Base-by-base conservation (phyloP, 2,888 invertebrate genomes). In the Microdon myrmicae region DNA sequence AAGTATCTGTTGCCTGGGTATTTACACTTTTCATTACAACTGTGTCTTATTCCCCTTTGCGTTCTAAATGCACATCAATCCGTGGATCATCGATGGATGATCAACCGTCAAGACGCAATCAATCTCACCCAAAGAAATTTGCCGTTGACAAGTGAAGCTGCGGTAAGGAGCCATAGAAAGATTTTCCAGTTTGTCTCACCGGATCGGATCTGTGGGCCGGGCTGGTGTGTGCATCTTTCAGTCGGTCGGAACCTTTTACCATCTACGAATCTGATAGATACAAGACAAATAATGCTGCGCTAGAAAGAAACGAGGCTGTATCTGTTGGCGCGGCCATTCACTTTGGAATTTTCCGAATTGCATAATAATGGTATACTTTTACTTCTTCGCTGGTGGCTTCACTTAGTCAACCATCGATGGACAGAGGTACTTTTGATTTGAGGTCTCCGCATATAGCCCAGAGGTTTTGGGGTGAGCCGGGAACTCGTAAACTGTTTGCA, bases 271-370 rank as follows among this genome's bases (percentile, higher is more conserved):
- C 3, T 20, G 10, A 26, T 19, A 32, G 32, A 22, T 31, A 20
- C 31, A 43, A 20, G 29, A 5, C 41, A 17, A n/a, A 7, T 16
- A 12, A 8, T 13, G 9, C 17, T 17, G 19, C 20, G 5, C 7
- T 22, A 17, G 8, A 13, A 22, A 10, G 20, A 35, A 12, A 25
- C 23, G n/a, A 14, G n/a, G 22, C 32, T 12, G 25, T 38, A 48
- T n/a, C n/a, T 34, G 9, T 8, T 23, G 5, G 23, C 23, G 3
- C 7, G 23, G 16, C 54, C 47, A 47, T 55, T 55, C 55, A 55
- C 55, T 55, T 55, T 55, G 55, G 41, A 47, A 55, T 55, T 55
- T 55, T 47, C 55, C 17, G 45, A 55, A 47, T 55, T 55, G 47
- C 55, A 55, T 55, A 47, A n/a, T n/a, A n/a, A 55, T 26, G 25